These are phyloP conservation scores for Phrynosoma blainvillii DNA, from an alignment of 2,113 vertebrate species.

Conservation along the genomic window DNA sequence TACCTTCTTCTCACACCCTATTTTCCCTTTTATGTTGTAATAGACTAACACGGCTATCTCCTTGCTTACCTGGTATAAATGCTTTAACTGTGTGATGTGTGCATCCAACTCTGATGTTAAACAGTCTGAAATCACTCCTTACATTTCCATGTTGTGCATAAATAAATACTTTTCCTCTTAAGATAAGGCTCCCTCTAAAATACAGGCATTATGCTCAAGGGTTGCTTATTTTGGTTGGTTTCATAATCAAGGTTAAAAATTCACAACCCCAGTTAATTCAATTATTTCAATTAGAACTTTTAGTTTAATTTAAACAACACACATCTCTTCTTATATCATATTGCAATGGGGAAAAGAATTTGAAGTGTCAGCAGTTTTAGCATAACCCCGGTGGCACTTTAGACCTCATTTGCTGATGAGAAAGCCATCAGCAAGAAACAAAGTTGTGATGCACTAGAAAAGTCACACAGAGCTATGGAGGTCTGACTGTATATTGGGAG, in stretches of 20 bases:
- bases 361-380: neutral
- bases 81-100: neutral
- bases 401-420: neutral
- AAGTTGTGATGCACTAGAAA: neutral
- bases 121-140: neutral
- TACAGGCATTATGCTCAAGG: neutral
- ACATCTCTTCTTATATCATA: neutral
- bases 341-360: neutral
- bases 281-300: neutral
- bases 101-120: neutral
- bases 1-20: too few relatives aligned
- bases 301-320: neutral
- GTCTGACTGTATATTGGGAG: neutral
- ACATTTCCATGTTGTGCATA: neutral
- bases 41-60: too few relatives aligned
- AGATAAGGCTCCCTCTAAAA: neutral
- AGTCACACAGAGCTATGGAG: neutral
- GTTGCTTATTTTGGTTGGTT: neutral
- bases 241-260: conserved; percentile 14
- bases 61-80: too few relatives aligned
- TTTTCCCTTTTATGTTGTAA: too few relatives aligned
- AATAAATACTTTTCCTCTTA: neutral
- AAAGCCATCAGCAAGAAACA: neutral
- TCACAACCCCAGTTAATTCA: conserved; percentile 10
- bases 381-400: neutral